Base-by-base conservation (phyloP, 2,888 invertebrate species). In the Therioaphis trifolii region DNA sequence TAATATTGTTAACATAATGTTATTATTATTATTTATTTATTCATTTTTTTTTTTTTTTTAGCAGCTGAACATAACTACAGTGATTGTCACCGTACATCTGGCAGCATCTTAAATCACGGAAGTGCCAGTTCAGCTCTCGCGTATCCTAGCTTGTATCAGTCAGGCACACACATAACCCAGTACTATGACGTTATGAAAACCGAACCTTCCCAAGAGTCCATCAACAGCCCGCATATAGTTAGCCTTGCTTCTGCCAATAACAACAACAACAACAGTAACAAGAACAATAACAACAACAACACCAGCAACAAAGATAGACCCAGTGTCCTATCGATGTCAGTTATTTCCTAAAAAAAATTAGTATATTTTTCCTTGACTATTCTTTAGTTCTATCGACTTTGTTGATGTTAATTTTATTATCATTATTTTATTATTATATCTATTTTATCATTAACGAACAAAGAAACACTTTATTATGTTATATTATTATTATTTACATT, bases 81-180 rank as follows among this genome's bases (percentile, higher is more conserved):
- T 24, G 86, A 86, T 11, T 85, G 85, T 61, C 85, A 80, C 27
- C 69, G 85, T 18, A 84, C 85, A 27, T 84, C 84, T 0, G 76
- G 85, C 14, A 78, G 84, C 11, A 74, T 86, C n/a, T 78, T 85
- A 18, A 85, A 86, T 58, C 85, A 85, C 63, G 84, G 84, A 35
- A 85, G 63, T 79, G 69, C 78, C 12, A 76, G 85, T 15, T 52
- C 85, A 0, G 55, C 84, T 21, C 85, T 86, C 11, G 66, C 85
- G 0, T 87, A 87, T 85, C 68, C 85, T n/a, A 85, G 85, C 49
- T 84, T 86, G 24, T 86, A 87, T 40, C 82, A 79, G n/a, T 84
- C 85, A 68, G 75, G 74, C 4, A 18, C 77, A 21, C 77, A 85
- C n/a, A 75, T 86, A n/a, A 74, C 85, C 12, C 63, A 63, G 18